Evolutionary conservation across 2,113 vertebrate species (phyloP).

Genomic region (Oriolus oriolus): DNA sequence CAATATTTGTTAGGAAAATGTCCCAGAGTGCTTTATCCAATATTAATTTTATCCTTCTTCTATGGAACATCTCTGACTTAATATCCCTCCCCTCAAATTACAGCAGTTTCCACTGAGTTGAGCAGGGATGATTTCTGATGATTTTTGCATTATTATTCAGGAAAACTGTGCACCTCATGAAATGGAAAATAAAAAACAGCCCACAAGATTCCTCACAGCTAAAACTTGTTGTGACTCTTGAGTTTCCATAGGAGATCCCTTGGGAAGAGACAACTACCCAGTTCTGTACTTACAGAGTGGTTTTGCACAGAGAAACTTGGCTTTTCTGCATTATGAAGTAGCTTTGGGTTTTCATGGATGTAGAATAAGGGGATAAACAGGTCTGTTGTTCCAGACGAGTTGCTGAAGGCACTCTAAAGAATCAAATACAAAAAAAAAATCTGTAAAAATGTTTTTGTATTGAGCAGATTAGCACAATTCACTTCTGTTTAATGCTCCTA

Average conservation of each 20-base stretch:
- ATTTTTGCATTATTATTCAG: neutral
- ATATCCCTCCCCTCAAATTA: neutral
- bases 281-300: neutral
- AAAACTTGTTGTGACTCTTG: neutral
- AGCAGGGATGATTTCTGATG: neutral
- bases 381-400: neutral
- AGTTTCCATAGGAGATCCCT: neutral
- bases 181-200: neutral
- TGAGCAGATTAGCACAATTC: neutral
- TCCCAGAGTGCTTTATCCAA: neutral
- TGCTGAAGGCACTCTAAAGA: neutral
- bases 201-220: neutral
- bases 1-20: neutral
- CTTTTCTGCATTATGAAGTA: neutral
- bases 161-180: neutral
- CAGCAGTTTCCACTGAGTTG: neutral
- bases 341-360: neutral
- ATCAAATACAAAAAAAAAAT: neutral
- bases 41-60: neutral
- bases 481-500: neutral
- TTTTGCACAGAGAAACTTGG: neutral
- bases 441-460: rapidly evolving
- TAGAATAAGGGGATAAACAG: neutral
- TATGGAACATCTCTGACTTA: neutral
- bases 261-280: neutral